phyloP scores from a whole-genome alignment of 1,140 invertebrate genomes.

The Palaemon carinicauda region DNA sequence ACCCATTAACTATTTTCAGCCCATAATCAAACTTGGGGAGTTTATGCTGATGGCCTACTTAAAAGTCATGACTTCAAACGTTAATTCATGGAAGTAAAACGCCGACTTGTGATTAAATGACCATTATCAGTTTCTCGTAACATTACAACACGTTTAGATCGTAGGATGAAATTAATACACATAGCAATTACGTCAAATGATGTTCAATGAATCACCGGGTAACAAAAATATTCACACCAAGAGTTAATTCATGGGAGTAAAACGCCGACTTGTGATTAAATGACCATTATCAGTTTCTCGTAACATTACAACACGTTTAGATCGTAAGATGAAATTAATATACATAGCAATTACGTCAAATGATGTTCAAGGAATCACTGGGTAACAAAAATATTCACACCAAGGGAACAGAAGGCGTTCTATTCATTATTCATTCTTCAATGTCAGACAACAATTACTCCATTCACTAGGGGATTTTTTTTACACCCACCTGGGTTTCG shows the following conservation, averaged over 20 bases:
- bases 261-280: too few relatives aligned
- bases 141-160: too few relatives aligned
- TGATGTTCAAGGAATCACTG: neutral
- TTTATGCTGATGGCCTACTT: neutral
- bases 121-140: too few relatives aligned
- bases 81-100: neutral
- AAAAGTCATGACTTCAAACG: neutral
- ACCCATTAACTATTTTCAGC: too few relatives aligned
- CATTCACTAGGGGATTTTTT: neutral
- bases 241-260: neutral
- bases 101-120: too few relatives aligned
- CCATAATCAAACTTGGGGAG: neutral
- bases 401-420: neutral
- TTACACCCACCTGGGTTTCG: constrained; percentile 78
- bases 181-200: too few relatives aligned
- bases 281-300: too few relatives aligned
- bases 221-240: neutral
- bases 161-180: too few relatives aligned
- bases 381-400: neutral
- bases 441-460: neutral
- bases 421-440: neutral
- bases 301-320: too few relatives aligned
- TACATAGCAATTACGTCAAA: too few relatives aligned
- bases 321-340: too few relatives aligned
- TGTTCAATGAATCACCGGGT: neutral